phyloP scores from a whole-genome alignment of 1,140 invertebrate species.

The Anastrepha obliqua region DNA sequence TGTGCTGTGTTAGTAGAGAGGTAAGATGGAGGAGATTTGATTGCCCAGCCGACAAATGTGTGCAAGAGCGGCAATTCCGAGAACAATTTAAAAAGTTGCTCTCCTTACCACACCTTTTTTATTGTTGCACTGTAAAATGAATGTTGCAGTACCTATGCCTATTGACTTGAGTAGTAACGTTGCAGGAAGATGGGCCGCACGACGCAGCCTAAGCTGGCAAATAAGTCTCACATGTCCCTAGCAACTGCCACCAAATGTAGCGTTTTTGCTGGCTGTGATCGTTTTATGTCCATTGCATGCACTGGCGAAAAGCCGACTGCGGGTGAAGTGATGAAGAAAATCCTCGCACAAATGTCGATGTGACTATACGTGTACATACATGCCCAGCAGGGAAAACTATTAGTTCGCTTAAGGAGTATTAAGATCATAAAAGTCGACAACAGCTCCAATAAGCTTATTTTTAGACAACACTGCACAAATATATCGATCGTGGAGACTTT shows the following conservation, averaged over 20 bases:
- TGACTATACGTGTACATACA: not conserved
- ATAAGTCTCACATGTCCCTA: not conserved
- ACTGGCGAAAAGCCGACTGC: not conserved
- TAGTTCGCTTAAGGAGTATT: not conserved
- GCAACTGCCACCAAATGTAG: slow-evolving; percentile 30
- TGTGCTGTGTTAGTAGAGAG: not conserved
- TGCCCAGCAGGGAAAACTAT: not conserved
- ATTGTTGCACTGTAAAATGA: not conserved
- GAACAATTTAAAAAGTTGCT: slow-evolving; percentile 18
- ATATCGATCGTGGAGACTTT: no score
- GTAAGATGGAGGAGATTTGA: not conserved
- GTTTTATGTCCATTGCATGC: not conserved
- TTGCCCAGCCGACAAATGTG: not conserved
- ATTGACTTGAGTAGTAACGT: not conserved
- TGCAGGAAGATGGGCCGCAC: not conserved
- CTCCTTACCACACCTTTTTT: slow-evolving; percentile 14
- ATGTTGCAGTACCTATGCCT: not conserved
- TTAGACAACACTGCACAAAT: no score
- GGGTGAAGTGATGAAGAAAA: not conserved
- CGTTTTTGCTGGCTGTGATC: slow-evolving; percentile 25
- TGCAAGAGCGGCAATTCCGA: not conserved
- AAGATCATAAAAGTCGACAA: no score
- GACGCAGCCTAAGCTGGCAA: not conserved
- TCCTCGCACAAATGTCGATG: not conserved
- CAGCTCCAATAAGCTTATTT: no score